phyloP scores from a whole-genome alignment of 1,140 invertebrate genomes.

The Pygmarrhopalites habei region DNA sequence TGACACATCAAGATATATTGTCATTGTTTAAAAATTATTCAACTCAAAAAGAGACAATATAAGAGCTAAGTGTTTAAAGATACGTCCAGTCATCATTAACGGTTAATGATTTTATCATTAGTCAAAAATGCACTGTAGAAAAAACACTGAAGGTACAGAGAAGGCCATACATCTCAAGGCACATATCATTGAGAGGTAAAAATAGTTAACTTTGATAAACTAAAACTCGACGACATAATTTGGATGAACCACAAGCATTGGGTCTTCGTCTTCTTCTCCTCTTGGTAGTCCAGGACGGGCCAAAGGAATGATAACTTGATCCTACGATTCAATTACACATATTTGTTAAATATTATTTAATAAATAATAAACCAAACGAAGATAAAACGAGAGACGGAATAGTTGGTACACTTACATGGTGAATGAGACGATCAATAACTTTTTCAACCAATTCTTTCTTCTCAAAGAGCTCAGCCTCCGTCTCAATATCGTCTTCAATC shows the following conservation, averaged over 20 bases:
- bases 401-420: slow-evolving; percentile 71
- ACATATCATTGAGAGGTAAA: too few species aligned
- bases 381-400: too few species aligned
- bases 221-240: slow-evolving; percentile 76
- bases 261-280: slow-evolving; percentile 65
- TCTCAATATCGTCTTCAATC: slow-evolving; percentile 65
- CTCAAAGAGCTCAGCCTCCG: slow-evolving; percentile 82
- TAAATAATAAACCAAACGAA: neutral
- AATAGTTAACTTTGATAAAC: too few species aligned
- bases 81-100: too few species aligned
- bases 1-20: too few species aligned
- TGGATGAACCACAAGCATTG: slow-evolving; percentile 86
- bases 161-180: too few species aligned
- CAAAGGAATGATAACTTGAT: slow-evolving; percentile 87
- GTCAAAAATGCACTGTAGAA: too few species aligned
- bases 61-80: too few species aligned
- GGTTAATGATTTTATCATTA: too few species aligned
- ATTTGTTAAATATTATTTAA: slow-evolving; percentile 20
- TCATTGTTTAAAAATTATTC: too few species aligned
- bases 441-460: slow-evolving; percentile 88
- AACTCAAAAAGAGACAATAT: too few species aligned
- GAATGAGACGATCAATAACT: slow-evolving; percentile 86
- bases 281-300: slow-evolving; percentile 54
- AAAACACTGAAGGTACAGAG: too few species aligned
- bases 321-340: slow-evolving; percentile 51